These are phyloP conservation scores for Acanthurus leucopareius DNA, from an alignment of 2,797 vertebrate genomes.

Conservation along the genomic window DNA sequence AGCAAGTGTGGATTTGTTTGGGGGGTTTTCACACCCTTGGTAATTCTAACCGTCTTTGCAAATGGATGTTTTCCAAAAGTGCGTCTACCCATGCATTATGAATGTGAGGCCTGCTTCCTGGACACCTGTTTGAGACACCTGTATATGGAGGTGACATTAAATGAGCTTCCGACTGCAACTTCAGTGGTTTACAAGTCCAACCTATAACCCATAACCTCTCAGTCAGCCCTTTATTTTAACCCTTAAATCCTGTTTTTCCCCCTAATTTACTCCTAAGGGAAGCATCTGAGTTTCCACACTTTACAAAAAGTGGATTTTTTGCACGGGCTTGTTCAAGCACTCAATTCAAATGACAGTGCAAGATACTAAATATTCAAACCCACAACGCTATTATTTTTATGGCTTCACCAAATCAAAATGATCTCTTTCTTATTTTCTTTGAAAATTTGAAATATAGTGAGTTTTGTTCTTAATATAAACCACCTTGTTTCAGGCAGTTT, in stretches of 20 bases:
- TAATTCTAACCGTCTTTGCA: conserved; percentile 78
- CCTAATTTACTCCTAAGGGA: neutral
- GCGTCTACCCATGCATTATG: conserved; percentile 70
- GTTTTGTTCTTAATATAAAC: too few species aligned
- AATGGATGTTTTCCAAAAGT: conserved; percentile 80
- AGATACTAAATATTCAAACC: conserved; percentile 16
- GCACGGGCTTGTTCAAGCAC: conserved; percentile 1
- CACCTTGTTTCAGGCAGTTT: too few species aligned
- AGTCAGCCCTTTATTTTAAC: conserved; percentile 37
- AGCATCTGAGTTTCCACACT: neutral
- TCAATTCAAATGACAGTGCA: neutral
- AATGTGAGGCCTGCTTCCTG: conserved; percentile 73
- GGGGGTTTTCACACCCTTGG: conserved; percentile 69
- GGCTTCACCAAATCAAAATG: conserved; percentile 6
- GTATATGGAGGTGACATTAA: conserved; percentile 59
- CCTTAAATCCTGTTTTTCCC: conserved; percentile 7
- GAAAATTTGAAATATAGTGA: neutral
- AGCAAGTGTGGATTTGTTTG: conserved; percentile 79
- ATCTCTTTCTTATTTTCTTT: neutral
- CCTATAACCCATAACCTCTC: conserved; percentile 18
- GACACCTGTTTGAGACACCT: conserved; percentile 84
- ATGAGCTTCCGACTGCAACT: conserved; percentile 55
- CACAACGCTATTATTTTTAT: neutral
- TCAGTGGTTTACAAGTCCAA: conserved; percentile 29
- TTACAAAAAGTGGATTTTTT: neutral